These are phyloP conservation scores for Dasyornis broadbenti DNA, from an alignment of 2,113 vertebrate species.

Conservation along the genomic window DNA sequence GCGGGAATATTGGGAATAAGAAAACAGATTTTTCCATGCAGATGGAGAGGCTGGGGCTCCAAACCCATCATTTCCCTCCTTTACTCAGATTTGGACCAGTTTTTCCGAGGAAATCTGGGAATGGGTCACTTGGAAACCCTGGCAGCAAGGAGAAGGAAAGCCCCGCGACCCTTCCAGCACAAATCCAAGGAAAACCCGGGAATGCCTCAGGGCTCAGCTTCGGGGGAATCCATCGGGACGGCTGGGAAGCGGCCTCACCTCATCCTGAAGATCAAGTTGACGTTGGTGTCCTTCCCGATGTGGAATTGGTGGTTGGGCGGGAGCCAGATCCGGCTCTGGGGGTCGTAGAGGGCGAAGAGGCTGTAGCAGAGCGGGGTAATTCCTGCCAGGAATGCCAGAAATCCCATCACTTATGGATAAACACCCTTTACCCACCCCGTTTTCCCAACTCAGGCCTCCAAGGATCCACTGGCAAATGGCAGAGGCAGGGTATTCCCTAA, in stretches of 20 bases:
- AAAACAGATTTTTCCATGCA: not conserved
- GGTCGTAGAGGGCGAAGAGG: conserved; percentile 85
- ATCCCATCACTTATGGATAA: rapidly evolving
- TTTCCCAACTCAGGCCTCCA: too few species aligned
- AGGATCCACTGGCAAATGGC: not conserved
- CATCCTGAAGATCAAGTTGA: conserved; percentile 82
- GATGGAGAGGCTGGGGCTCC: not conserved
- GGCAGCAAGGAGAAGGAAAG: not conserved
- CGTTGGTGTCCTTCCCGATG: conserved; percentile 43
- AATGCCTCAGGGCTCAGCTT: not conserved
- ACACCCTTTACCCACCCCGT: not conserved
- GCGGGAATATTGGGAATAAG: not conserved
- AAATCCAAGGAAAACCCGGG: not conserved
- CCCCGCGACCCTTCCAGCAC: not conserved
- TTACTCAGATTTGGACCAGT: not conserved
- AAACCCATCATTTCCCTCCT: too few species aligned
- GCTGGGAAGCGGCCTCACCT: conserved; percentile 67
- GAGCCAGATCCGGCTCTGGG: conserved; percentile 76
- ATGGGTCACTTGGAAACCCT: not conserved
- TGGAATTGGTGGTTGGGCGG: conserved; percentile 84
- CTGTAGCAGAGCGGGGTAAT: conserved; percentile 84
- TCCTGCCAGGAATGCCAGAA: conserved; percentile 52
- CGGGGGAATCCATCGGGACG: not conserved
- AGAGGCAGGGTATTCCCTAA: not conserved
- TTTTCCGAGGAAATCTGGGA: not conserved